These are phyloP conservation scores for Sebastes baramenuke DNA, from an alignment of 2,797 vertebrate species.

Conservation along the genomic window DNA sequence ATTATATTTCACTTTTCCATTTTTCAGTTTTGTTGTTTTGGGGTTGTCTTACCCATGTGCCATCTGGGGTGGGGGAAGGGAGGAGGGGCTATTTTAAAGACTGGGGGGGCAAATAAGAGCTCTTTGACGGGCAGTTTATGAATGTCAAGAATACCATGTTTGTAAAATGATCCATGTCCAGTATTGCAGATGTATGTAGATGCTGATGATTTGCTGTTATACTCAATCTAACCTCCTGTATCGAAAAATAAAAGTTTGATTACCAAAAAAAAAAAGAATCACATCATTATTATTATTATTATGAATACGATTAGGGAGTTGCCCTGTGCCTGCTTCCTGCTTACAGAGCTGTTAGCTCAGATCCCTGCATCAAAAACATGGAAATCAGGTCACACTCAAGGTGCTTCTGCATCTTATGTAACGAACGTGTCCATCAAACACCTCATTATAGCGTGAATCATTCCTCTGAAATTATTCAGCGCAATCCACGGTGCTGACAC, in stretches of 20 bases:
- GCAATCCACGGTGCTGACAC: not conserved
- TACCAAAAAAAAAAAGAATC: not conserved
- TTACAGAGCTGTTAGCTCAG: not conserved
- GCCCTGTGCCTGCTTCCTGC: not conserved
- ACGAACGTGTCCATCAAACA: not conserved
- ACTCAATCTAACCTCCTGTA: not conserved
- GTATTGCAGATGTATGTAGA: no score
- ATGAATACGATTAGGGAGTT: not conserved
- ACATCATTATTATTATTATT: not conserved
- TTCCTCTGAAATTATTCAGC: not conserved
- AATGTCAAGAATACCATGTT: no score
- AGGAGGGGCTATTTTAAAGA: no score
- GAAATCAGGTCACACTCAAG: not conserved
- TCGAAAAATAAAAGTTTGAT: not conserved
- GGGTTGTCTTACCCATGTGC: not conserved
- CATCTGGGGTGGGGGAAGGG: no score
- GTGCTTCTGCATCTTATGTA: not conserved
- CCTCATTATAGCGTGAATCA: not conserved
- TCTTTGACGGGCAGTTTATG: no score
- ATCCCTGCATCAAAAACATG: not conserved
- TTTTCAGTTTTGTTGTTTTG: not conserved
- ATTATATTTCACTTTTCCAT: not conserved
- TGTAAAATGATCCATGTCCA: not conserved
- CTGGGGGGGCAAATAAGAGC: no score
- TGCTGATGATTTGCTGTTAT: not conserved